These are phyloP conservation scores for Choloepus hoffmanni DNA, from an alignment of 2,113 vertebrate species.

Conservation along the genomic window DNA sequence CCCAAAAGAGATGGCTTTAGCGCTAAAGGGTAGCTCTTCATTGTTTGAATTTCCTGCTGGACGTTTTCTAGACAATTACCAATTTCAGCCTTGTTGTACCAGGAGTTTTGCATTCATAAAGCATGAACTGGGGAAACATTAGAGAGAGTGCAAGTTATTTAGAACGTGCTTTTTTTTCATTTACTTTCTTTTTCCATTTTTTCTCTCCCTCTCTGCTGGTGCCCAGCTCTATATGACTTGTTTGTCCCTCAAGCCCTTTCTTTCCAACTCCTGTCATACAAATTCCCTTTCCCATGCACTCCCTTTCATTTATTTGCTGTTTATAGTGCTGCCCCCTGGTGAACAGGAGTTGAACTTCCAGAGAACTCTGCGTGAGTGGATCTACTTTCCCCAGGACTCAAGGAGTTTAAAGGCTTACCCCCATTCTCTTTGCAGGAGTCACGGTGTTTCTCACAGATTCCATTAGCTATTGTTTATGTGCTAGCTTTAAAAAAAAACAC, in stretches of 20 bases:
- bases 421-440: not conserved
- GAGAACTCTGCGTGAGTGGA: not conserved
- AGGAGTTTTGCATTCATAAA: not conserved
- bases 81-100: not conserved
- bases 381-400: not conserved
- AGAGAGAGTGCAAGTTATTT: not conserved
- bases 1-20: not conserved
- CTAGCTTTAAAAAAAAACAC: not conserved
- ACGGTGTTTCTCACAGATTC: not conserved
- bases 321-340: conserved; percentile 67
- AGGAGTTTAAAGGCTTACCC: not conserved
- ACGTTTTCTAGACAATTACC: not conserved
- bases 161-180: not conserved
- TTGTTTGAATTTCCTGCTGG: not conserved
- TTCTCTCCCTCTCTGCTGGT: not conserved
- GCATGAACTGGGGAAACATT: not conserved
- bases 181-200: not conserved
- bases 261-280: accelerated
- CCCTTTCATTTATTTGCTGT: not conserved
- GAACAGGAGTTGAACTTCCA: not conserved
- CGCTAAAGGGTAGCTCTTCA: not conserved
- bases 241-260: not conserved
- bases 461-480: not conserved
- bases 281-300: not conserved
- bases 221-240: not conserved